Evolutionary conservation across 2,797 vertebrate species (phyloP), one percentile per base, ranked within the genome.

Genomic region (Avahi laniger): DNA sequence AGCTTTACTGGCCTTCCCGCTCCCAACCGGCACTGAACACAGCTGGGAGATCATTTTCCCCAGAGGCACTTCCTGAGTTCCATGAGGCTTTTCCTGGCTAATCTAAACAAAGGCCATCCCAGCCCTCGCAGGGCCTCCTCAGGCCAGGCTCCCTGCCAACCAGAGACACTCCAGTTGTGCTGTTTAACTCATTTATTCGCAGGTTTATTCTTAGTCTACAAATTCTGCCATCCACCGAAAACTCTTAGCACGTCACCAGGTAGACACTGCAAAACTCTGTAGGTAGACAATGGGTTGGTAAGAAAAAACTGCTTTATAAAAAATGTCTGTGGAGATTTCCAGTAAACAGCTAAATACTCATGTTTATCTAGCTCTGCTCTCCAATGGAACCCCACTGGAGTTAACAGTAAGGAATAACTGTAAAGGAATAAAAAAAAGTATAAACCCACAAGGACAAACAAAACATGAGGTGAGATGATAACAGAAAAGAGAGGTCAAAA

Each of bases 401-500:
- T 43, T 43, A 43, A 43, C 43, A 43, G 43, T 43, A 43, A 43
- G 43, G 43, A 94, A 82, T 50, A 57, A 87, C 38, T 46, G 57
- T 43, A 38, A 94, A 76, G 48, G 79, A 50, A 78, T 63, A 70
- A 57, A 38, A 24, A 24, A 33, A 93, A 91, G 73, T 48, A 83
- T 78, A 96, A 88, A 86, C 28, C 91, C 57, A 88, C 17, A 81
- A 95, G 86, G 75, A 75, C 50, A 89, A 73, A 75, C 88, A 92
- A 96, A 87, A 63, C 26, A 65, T 13, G 35, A 94, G 73, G 72
- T 28, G 59, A 89, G 73, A 69, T 35, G 28, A 61, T 8, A 92
- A 11, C 17, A 83, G 81, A 43, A 88, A 76, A 67, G 70, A 94
- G 82, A 95, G 91, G 91, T 95, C 91, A 92, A 88, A 87, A 85